Percentiles rank a stretch among this genome's conserved stretches.
These are phyloP conservation scores for Aphidoletes aphidimyza DNA, from an alignment of 2,888 invertebrate genomes.

Conservation along the genomic window DNA sequence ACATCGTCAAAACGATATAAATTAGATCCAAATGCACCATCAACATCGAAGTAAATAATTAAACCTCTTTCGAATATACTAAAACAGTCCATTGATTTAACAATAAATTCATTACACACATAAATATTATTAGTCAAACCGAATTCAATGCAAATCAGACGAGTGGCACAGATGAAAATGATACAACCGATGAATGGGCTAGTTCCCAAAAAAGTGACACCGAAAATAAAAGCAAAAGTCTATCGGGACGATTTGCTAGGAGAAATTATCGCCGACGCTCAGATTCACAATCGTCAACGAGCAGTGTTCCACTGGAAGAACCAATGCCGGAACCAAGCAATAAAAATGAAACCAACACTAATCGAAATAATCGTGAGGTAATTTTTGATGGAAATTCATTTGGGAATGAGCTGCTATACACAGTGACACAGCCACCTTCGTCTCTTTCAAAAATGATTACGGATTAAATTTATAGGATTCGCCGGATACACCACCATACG, in stretches of 20 bases:
- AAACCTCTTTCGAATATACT: neutral
- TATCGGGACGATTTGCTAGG: neutral
- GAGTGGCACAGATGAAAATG: neutral
- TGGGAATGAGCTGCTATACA: neutral
- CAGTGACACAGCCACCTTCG: neutral
- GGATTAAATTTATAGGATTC: neutral
- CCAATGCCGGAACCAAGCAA: neutral
- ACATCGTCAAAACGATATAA: neutral
- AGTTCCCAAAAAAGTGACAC: neutral
- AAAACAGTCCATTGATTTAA: neutral
- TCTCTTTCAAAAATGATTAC: no score
- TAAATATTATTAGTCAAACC: neutral
- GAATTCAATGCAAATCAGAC: conserved; percentile 19
- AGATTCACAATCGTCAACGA: neutral
- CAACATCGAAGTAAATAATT: conserved; percentile 22
- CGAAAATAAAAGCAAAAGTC: neutral
- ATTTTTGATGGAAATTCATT: neutral
- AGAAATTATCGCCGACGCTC: conserved; percentile 12
- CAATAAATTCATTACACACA: neutral
- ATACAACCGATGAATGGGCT: neutral
- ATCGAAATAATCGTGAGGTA: neutral
- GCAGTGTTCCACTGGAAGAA: neutral
- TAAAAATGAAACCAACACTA: neutral
- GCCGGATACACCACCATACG: neutral
- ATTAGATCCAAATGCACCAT: neutral